Conservation (phyloP, 2,797 vertebrate species). For the Taenioides sp. region DNA sequence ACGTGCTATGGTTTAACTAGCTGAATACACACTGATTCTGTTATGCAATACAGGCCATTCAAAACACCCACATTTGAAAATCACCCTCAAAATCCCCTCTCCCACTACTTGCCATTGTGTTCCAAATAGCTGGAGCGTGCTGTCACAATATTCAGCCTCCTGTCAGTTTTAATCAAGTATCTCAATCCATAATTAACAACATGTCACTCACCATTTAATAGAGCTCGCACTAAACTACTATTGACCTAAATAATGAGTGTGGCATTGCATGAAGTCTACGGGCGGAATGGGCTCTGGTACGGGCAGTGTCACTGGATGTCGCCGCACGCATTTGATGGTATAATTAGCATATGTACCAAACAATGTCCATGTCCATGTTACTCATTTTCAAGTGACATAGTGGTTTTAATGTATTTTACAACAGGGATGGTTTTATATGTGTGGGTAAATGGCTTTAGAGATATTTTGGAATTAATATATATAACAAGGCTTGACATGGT, state of each 20-base stretch:
- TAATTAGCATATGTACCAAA: background rate
- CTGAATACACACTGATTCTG: too few relatives aligned
- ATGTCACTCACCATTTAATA: background rate
- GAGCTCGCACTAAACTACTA: background rate
- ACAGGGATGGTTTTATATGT: background rate
- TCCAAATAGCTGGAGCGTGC: background rate
- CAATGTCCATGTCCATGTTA: too few relatives aligned
- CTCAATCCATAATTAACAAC: constrained; percentile 9
- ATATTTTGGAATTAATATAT: background rate
- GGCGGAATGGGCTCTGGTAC: background rate
- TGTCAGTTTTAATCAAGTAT: constrained; percentile 8
- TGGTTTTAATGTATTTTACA: background rate
- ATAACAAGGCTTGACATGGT: too few relatives aligned
- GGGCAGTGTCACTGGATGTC: background rate
- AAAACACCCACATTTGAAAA: background rate
- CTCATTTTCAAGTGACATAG: background rate
- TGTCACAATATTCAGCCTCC: constrained; percentile 5
- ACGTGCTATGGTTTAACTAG: too few relatives aligned
- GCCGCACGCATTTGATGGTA: background rate
- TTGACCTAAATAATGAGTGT: constrained; percentile 1
- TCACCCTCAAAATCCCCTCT: background rate
- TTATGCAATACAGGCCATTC: background rate
- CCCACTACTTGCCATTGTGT: background rate
- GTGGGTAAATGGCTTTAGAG: background rate
- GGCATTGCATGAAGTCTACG: background rate